These are phyloP conservation scores for Sparidentex hasta DNA, from an alignment of 2,797 vertebrate genomes.

Conservation along the genomic window DNA sequence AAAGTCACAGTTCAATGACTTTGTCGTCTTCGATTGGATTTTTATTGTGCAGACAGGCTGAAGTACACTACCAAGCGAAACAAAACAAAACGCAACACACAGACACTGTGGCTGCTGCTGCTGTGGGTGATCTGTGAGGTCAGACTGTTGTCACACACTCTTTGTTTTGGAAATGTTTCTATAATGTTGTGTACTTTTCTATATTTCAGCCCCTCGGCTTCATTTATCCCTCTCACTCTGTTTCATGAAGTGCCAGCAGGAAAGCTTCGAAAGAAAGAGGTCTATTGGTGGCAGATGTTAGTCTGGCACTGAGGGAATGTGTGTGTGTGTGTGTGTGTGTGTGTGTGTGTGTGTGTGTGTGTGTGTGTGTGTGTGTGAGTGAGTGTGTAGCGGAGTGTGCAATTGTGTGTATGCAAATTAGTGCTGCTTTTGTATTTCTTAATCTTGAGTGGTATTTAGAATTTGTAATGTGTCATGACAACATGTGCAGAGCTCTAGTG, in stretches of 20 bases:
- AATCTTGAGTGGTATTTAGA: constrained; percentile 71
- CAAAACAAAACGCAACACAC: background rate
- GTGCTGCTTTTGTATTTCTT: constrained; percentile 68
- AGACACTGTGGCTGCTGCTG: background rate
- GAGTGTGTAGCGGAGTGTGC: constrained; percentile 22
- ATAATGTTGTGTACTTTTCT: background rate
- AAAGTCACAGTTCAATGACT: background rate
- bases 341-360: constrained; percentile 35
- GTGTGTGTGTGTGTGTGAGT: constrained; percentile 35
- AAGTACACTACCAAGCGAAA: constrained; percentile 5
- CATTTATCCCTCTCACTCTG: constrained; percentile 3
- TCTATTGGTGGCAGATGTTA: constrained; percentile 71
- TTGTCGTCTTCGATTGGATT: background rate
- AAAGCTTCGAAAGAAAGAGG: constrained; percentile 35
- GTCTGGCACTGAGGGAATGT: constrained; percentile 68
- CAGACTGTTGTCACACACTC: background rate
- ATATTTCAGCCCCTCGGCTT: background rate
- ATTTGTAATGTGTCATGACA: constrained; percentile 71
- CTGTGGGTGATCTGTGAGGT: background rate
- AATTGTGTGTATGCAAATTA: constrained; percentile 70
- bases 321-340: constrained; percentile 42
- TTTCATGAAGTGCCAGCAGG: constrained; percentile 43
- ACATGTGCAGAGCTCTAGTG: constrained; percentile 32
- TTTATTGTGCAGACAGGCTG: background rate
- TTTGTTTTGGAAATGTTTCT: background rate